Base-by-base conservation (phyloP, 2,113 vertebrate genomes). In the Erpornis zantholeuca region DNA sequence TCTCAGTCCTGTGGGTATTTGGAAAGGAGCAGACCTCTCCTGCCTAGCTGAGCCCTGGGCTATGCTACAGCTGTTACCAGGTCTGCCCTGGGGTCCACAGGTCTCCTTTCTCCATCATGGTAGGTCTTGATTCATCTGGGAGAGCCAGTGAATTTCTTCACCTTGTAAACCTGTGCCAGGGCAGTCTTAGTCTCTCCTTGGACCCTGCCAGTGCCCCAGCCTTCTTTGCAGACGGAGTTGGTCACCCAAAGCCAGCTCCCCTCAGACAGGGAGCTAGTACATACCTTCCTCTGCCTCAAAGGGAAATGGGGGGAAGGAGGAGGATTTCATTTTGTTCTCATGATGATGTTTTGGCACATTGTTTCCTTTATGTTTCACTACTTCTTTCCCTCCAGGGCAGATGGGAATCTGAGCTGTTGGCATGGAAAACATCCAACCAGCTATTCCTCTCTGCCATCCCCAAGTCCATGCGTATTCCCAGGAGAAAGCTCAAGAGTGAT, bases 21-120 rank as follows among this genome's bases (percentile, higher is more conserved):
- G 56, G 65, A 89, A 91, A 91, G 52, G 19, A 71, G 24, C 29
- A 92, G 77, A 59, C 19, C 45, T 68, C 33, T 71, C 11, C 56
- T 79, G 35, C 42, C 65, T 31, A 40, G 47, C 10, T 2, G 7
- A 83, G 38, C 47, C 16, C 40, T 70, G 42, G 38, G 50, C 54
- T 82, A 19, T 54, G 38, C 45, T 28, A 36, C 21, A 86, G 36
- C 36, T 11, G 1, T 63, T 75, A 24, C 15, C 44, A 82, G 38
- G 19, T 57, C 47, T 63, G 27, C 9, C 16, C 33, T 54, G 44
- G 63, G 7, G 47, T 38, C n/a, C n/a, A 50, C 50, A 80, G 13
- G 12, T 21, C 10, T 33, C 23, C 1, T 15, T 27, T 76, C 29
- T 17, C 21, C 20, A 9, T 22, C 16, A 27, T 0, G 0, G 5